Evolutionary conservation across 2,113 vertebrate genomes (phyloP).

Genomic region (Dromiciops gliroides): DNA sequence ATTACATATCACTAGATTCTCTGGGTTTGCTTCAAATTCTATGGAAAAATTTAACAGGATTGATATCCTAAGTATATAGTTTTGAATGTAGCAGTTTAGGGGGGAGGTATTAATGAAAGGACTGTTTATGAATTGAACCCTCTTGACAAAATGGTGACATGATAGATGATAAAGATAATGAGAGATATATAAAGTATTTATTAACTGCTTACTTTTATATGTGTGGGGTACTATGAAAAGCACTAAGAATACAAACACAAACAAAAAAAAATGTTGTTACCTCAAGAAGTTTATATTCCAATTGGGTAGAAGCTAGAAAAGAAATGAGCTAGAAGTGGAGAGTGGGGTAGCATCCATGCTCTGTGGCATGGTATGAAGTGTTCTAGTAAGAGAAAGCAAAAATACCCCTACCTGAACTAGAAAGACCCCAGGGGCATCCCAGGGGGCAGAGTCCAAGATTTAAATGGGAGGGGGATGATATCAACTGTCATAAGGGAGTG

Average conservation of each 20-base stretch:
- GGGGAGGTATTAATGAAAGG: not conserved
- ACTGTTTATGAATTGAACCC: not conserved
- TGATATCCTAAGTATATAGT: not conserved
- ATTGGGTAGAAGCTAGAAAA: not conserved
- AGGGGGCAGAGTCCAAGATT: not conserved
- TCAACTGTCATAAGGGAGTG: not conserved
- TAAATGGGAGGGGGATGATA: not conserved
- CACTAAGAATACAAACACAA: not conserved
- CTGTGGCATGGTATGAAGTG: not conserved
- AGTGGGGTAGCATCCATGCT: not conserved
- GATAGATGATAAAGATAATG: not conserved
- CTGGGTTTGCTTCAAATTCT: not conserved
- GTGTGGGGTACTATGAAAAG: not conserved
- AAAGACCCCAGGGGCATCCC: too few relatives aligned
- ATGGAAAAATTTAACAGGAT: not conserved
- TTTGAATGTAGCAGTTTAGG: not conserved
- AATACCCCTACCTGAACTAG: not conserved
- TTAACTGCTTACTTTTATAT: not conserved
- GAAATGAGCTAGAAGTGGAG: not conserved
- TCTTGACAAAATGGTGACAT: not conserved
- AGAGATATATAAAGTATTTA: not conserved
- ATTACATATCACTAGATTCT: not conserved
- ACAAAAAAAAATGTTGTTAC: not conserved
- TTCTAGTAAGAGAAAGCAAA: not conserved
- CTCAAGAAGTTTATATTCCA: not conserved